Base-by-base conservation (phyloP, 2,888 invertebrate genomes). In the Leptodirus hochenwartii region DNA sequence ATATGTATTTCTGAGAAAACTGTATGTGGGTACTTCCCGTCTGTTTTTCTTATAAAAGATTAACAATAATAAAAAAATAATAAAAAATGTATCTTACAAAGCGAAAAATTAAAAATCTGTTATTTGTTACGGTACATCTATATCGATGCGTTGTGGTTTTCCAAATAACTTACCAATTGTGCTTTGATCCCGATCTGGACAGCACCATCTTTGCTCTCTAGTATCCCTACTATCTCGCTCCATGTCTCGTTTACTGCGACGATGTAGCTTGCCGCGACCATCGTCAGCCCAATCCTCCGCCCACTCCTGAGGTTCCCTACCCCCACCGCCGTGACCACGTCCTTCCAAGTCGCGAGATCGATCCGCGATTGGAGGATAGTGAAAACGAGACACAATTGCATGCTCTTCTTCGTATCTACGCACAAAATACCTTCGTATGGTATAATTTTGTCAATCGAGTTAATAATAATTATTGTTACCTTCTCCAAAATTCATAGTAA, bases 121-220 rank as follows among this genome's bases (percentile, higher is more conserved):
- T n/a, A n/a, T n/a, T n/a, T n/a, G n/a, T n/a, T n/a, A n/a, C n/a
- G n/a, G n/a, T n/a, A n/a, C n/a, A n/a, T n/a, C n/a, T n/a, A n/a
- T n/a, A n/a, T n/a, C n/a, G n/a, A n/a, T n/a, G n/a, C n/a, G n/a
- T n/a, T n/a, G n/a, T n/a, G n/a, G n/a, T n/a, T n/a, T n/a, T n/a
- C n/a, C n/a, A n/a, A n/a, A n/a, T n/a, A n/a, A n/a, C n/a, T n/a
- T n/a, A n/a, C n/a, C n/a, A n/a, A n/a, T n/a, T n/a, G n/a, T n/a
- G n/a, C n/a, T n/a, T n/a, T n/a, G n/a, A n/a, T n/a, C n/a, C n/a
- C n/a, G n/a, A 38, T 64, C 64, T 20, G 63, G 51, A 41, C 64
- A 45, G 39, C 56, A 54, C 50, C 55, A 53, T 16, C 53, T 42
- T 17, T 56, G n/a, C n/a, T n/a, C n/a, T n/a, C n/a, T n/a, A n/a